Base-by-base conservation (phyloP, 1,140 invertebrate genomes). In the fruit fly (Drosophila melanogaster) region DNA sequence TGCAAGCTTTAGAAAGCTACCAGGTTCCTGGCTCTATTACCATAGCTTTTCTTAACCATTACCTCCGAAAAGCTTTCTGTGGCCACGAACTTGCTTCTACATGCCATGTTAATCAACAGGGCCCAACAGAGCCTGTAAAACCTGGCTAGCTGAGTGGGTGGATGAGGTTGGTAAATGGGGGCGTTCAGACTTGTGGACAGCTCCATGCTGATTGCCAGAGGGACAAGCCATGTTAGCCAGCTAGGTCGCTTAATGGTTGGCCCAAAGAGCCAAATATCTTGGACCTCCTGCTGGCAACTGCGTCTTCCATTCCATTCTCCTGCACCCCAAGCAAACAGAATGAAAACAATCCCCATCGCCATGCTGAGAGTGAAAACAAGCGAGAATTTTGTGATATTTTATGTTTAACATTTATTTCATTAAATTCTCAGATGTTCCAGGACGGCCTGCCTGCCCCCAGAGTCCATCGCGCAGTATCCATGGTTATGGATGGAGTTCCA, bases 391-490 rank as follows among this genome's bases (percentile, higher is more conserved):
- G 62, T 64, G 64, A 56, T 46, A 54, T 61, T 87, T 64, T 47
- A 72, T 83, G 64, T 76, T 86, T 22, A 81, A 83, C 83, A 86
- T 86, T 86, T 86, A 86, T 87, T 86, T 81, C 47, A 76, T 71
- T 75, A 58, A 69, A 62, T 67, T 86, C 69, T 72, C 49, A 41
- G 49, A 61, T 61, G 65, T 60, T 19, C 60, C 57, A 60, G 54
- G 73, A 69, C 69, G 58, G 61, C 61, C 69, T 58, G 53, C 56
- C 54, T 76, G 51, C 37, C 53, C 53, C 51, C 41, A 38, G 41
- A 51, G 57, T 47, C 60, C 44, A 19, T 4, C 12, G 35, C 11
- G 12, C 35, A 12, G 11, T 14, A 37, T 38, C 37, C 12, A 38
- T 30, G 30, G 26, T 1, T 1, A 30, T 30, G 26, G 30, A 8